Conservation (phyloP, 1,140 invertebrate genomes). For the Listronotus bonariensis region DNA sequence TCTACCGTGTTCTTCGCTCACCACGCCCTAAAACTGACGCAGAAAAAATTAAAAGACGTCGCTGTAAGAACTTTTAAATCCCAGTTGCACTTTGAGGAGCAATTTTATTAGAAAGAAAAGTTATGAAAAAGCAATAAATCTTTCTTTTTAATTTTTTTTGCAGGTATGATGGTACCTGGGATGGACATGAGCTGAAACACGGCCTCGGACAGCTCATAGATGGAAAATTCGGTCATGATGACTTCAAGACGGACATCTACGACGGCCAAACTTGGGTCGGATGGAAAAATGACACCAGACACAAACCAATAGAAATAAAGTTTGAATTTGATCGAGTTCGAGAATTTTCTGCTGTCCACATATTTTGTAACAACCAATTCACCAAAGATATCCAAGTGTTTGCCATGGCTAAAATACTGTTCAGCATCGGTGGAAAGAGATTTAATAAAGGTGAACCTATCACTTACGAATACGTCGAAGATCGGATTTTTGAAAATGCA, state of each 20-base stretch:
- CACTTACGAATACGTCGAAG: slow-evolving; percentile 60
- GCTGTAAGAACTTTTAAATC: no score
- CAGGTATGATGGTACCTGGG: slow-evolving; percentile 72
- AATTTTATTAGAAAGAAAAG: no score
- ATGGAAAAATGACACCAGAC: slow-evolving; percentile 82
- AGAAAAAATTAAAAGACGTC: no score
- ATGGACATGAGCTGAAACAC: slow-evolving; percentile 62
- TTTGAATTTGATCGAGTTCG: slow-evolving; percentile 88
- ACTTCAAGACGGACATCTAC: slow-evolving; percentile 73
- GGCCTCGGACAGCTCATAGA: slow-evolving; percentile 90
- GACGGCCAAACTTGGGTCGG: slow-evolving; percentile 85
- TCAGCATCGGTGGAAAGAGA: slow-evolving; percentile 71
- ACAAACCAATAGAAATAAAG: slow-evolving; percentile 72
- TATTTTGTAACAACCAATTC: slow-evolving; percentile 84
- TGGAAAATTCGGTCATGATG: slow-evolving; percentile 62
- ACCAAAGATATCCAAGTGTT: slow-evolving; percentile 79
- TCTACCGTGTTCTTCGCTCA: no score
- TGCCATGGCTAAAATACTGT: slow-evolving; percentile 65
- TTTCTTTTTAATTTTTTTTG: slow-evolving; percentile 4
- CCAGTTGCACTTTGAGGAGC: no score
- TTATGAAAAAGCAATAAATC: no score
- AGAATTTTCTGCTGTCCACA: slow-evolving; percentile 83
- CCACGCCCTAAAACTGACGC: no score
- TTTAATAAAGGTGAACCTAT: slow-evolving; percentile 68
- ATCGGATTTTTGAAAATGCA: slow-evolving; percentile 68